Conservation (phyloP, 2,888 invertebrate species). For the Limnephilus rhombicus region DNA sequence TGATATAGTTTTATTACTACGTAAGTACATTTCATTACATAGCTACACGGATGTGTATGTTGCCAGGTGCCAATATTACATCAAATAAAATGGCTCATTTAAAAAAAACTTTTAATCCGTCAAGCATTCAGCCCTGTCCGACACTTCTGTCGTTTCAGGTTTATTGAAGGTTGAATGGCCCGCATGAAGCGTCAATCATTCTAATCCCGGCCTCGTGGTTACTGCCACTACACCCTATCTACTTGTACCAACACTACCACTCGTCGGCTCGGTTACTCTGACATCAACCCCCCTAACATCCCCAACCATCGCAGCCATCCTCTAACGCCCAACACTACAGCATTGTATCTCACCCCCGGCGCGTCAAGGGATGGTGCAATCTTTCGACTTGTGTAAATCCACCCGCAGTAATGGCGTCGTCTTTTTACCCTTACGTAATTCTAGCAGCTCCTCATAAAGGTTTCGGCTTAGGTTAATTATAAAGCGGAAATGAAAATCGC, state of each 20-base stretch:
- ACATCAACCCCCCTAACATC: background rate
- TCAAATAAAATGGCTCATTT: background rate
- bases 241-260: background rate
- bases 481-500: background rate
- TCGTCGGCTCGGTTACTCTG: background rate
- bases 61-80: background rate
- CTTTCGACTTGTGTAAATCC: background rate
- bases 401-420: background rate
- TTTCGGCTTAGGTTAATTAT: background rate
- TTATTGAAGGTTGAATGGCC: slow-evolving; percentile 7
- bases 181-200: slow-evolving; percentile 41
- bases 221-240: background rate
- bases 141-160: background rate
- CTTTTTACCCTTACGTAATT: background rate
- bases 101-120: background rate
- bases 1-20: too few relatives aligned
- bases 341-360: background rate
- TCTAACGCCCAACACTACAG: background rate
- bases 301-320: background rate
- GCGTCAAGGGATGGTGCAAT: background rate
- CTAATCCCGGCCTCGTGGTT: slow-evolving; percentile 9
- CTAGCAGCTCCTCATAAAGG: background rate
- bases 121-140: background rate
- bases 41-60: background rate
- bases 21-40: too few relatives aligned